Percentiles rank a stretch among this genome's conserved stretches.
These are phyloP conservation scores for Neolamprologus modestus DNA, from an alignment of 2,113 vertebrate species.

Conservation along the genomic window DNA sequence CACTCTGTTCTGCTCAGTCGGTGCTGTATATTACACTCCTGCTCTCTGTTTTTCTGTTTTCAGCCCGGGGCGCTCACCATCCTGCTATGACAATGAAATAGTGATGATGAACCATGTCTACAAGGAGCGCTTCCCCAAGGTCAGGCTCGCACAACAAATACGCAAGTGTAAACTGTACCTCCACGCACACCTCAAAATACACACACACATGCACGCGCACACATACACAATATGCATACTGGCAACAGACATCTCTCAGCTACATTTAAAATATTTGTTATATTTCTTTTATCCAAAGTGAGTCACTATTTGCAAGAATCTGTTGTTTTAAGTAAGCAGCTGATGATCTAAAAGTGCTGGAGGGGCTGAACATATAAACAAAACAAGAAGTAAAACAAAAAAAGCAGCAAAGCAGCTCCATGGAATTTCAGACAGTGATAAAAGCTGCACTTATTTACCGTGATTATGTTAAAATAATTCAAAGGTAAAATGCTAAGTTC, in stretches of 20 bases:
- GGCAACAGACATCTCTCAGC: neutral
- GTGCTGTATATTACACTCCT: conserved; percentile 1
- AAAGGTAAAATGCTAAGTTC: neutral
- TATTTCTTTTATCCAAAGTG: neutral
- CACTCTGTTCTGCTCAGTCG: neutral
- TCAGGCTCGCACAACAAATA: conserved; percentile 54
- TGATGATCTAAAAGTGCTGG: neutral
- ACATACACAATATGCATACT: neutral
- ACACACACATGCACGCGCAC: neutral
- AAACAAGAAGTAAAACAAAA: neutral
- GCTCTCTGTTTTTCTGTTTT: conserved; percentile 41
- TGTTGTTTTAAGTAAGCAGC: neutral
- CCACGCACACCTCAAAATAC: neutral
- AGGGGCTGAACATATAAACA: neutral
- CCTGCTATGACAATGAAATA: conserved; percentile 92
- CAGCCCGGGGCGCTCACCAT: conserved; percentile 86
- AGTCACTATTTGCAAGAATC: neutral
- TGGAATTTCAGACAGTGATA: neutral
- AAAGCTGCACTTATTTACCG: neutral
- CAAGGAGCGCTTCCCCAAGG: conserved; percentile 94
- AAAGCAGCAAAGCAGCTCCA: neutral
- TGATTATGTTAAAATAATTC: neutral
- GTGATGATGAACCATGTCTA: conserved; percentile 97
- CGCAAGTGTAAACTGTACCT: neutral
- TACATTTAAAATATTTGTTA: neutral